These are phyloP conservation scores for Hemibagrus guttatus DNA, from an alignment of 2,797 vertebrate genomes.

Conservation along the genomic window DNA sequence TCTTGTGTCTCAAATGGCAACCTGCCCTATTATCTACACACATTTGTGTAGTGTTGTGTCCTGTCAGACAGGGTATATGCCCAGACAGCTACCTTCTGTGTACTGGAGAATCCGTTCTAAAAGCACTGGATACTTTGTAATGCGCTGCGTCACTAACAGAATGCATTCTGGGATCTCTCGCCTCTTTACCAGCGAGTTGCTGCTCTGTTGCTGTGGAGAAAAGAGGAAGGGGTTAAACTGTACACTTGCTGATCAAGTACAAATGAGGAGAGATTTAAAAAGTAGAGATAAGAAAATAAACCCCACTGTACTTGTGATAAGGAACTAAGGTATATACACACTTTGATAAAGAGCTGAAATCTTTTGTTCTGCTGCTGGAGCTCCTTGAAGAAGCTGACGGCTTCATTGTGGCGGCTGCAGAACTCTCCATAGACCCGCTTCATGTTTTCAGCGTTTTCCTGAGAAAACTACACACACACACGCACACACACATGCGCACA, in stretches of 20 bases:
- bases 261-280: not conserved
- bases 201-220: slow-evolving; percentile 85
- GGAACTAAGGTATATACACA: slow-evolving; percentile 60
- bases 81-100: slow-evolving; percentile 79
- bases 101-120: slow-evolving; percentile 91
- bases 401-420: slow-evolving; percentile 93
- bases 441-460: slow-evolving; percentile 89
- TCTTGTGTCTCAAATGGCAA: not conserved
- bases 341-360: slow-evolving; percentile 94
- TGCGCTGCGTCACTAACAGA: slow-evolving; percentile 93
- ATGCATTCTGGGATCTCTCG: slow-evolving; percentile 95
- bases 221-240: not conserved
- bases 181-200: slow-evolving; percentile 88
- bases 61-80: not conserved
- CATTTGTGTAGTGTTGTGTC: not conserved
- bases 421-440: slow-evolving; percentile 92
- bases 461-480: slow-evolving; percentile 83
- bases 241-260: not conserved
- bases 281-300: not conserved
- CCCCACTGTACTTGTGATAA: not conserved
- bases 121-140: slow-evolving; percentile 96
- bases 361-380: slow-evolving; percentile 93
- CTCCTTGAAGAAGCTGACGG: slow-evolving; percentile 92
- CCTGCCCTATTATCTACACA: not conserved
- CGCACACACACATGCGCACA: slow-evolving; percentile 20